Base-by-base conservation (phyloP, 2,113 vertebrate species). In the Paedocypris sp. region DNA sequence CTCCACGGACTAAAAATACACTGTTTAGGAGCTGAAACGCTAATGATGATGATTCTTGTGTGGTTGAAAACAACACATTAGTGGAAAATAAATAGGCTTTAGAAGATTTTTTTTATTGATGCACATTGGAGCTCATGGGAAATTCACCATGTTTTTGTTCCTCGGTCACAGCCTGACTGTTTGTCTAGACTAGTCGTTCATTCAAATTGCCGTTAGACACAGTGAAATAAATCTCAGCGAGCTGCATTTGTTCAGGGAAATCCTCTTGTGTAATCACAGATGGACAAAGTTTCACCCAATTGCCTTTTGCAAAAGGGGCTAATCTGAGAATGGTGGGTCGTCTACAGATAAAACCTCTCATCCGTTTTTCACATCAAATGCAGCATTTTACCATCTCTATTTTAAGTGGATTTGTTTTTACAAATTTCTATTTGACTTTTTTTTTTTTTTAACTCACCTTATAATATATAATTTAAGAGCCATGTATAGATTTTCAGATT, bases 1-100 rank as follows among this genome's bases (percentile, higher is more conserved):
- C 70, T 68, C 73, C 73, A 75, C 56, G 23, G 43, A 62, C 75
- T 85, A 83, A 85, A 85, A 81, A 85, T 85, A 85, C 73, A 68
- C 71, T 62, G 62, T 66, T 82, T 77, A 70, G 66, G 75, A 84
- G 66, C 72, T 68, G 66, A 75, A 78, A 68, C 63, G 72, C 70
- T 72, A 69, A 78, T 79, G 67, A 76, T 79, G 67, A 76, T 67
- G 59, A 69, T 75, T 62, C 60, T 61, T 42, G 51, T 71, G 45
- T 45, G 45, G 43, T 60, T 18, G 18, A 15, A n/a, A 35, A 64
- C 69, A 64, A 60, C 50, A 47, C 48, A 67, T 68, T 56, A 67
- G 71, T 36, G 68, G 26, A 51, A 67, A 75, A 57, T 38, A 60
- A 56, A 68, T 66, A 53, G 60, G 12, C 54, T 68, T 67, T 73